A percentile compares a stretch with the other conserved stretches of the same genome.
phyloP scores from a whole-genome alignment of 2,113 vertebrate genomes.

The Xenopus laevis region DNA sequence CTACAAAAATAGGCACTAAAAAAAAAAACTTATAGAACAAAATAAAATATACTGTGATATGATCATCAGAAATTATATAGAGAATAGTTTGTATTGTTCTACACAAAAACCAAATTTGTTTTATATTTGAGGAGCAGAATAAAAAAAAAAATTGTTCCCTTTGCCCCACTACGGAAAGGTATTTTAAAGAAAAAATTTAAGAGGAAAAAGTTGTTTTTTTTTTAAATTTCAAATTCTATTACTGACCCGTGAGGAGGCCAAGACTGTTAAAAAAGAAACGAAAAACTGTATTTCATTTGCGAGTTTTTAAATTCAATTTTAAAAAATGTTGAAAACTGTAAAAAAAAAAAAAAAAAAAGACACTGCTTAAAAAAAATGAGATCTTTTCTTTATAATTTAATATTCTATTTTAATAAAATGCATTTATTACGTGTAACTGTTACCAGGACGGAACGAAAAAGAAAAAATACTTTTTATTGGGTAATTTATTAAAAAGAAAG shows the following conservation, averaged over 20 bases:
- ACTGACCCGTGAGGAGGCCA: conserved; percentile 51
- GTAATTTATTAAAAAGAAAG: conserved; percentile 78
- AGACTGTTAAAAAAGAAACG: conserved; percentile 57
- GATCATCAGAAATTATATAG: conserved; percentile 49
- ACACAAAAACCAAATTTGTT: conserved; percentile 56
- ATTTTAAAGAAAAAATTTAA: conserved; percentile 49
- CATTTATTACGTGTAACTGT: conserved; percentile 81
- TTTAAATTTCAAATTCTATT: conserved; percentile 46
- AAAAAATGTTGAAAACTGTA: conserved; percentile 32
- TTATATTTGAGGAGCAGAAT: conserved; percentile 62
- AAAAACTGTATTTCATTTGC: conserved; percentile 51
- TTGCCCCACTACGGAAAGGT: conserved; percentile 49
- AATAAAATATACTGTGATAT: conserved; percentile 42
- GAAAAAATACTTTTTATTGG: conserved; percentile 82
- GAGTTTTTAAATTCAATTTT: conserved; percentile 30
- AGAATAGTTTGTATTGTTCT: conserved; percentile 54
- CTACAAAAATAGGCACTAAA: conserved; percentile 32
- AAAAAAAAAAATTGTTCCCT: conserved; percentile 48
- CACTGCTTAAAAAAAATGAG: conserved; percentile 36
- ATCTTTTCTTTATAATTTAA: conserved; percentile 82
- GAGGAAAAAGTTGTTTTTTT: conserved; percentile 49
- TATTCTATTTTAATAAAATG: conserved; percentile 84
- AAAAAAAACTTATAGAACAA: conserved; percentile 39
- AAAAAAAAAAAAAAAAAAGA: conserved; percentile 50
- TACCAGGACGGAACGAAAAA: conserved; percentile 72